Conservation (phyloP, 1,140 invertebrate genomes). For the Sinonovacula constricta region DNA sequence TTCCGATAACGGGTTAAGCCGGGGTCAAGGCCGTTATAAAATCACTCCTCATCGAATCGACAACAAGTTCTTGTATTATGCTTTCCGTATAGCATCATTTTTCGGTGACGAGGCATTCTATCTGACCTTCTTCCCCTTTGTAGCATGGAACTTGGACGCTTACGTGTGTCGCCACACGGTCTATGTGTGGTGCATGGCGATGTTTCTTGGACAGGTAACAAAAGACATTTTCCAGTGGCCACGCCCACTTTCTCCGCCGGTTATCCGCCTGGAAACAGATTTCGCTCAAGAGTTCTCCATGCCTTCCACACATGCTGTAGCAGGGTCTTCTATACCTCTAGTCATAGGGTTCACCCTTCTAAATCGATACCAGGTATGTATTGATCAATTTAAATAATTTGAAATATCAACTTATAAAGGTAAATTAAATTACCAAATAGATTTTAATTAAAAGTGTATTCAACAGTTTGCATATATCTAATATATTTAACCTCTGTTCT, state of each 20-base stretch:
- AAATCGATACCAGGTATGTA: constrained; percentile 87
- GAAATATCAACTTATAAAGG: too few species aligned
- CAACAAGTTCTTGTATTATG: constrained; percentile 92
- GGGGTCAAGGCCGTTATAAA: constrained; percentile 14
- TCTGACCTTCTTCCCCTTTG: constrained; percentile 87
- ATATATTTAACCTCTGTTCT: too few species aligned
- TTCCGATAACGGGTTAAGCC: constrained; percentile 26
- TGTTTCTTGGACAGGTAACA: constrained; percentile 86
- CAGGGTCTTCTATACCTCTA: constrained; percentile 91
- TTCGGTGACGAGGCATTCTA: constrained; percentile 95
- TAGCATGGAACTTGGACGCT: constrained; percentile 91
- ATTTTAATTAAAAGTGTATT: too few species aligned
- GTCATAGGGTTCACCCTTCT: constrained; percentile 88
- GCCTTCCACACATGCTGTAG: constrained; percentile 96
- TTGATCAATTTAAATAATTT: too few species aligned
- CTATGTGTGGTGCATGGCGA: constrained; percentile 90
- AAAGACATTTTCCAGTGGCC: constrained; percentile 90
- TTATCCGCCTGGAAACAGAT: constrained; percentile 86
- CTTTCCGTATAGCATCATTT: constrained; percentile 90
- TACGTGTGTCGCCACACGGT: constrained; percentile 82
- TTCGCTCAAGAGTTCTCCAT: constrained; percentile 96
- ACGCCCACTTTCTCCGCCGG: constrained; percentile 89
- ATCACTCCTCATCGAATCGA: constrained; percentile 79
- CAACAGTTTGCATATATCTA: too few species aligned
- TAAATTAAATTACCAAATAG: too few species aligned